Conservation (phyloP, 2,113 vertebrate species). For the human region DNA sequence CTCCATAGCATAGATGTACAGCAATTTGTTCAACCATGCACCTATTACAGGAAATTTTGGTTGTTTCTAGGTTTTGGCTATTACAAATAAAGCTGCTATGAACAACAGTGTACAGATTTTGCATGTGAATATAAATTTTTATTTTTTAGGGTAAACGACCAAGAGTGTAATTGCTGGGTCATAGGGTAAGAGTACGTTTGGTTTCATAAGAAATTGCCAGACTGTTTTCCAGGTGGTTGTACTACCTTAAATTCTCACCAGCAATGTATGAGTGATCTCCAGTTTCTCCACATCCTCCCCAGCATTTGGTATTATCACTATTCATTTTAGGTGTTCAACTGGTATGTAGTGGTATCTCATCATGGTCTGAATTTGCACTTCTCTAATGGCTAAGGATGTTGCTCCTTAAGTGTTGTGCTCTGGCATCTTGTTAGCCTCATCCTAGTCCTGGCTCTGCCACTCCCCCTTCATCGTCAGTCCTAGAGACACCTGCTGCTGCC, state of each 20-base stretch:
- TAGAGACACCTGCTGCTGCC: neutral
- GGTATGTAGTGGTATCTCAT: fast-evolving
- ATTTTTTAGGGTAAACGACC: neutral
- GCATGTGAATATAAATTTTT: neutral
- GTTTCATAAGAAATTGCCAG: neutral
- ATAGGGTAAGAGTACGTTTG: too few species aligned
- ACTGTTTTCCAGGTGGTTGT: fast-evolving
- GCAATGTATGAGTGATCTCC: neutral
- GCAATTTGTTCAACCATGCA: fast-evolving
- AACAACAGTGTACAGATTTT: too few species aligned
- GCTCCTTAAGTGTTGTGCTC: neutral
- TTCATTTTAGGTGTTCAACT: fast-evolving
- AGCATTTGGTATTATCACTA: neutral
- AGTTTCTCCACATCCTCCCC: neutral
- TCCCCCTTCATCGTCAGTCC: fast-evolving
- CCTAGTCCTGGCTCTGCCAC: neutral
- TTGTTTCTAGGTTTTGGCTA: neutral
- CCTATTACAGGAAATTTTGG: fast-evolving
- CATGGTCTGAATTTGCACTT: neutral
- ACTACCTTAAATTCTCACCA: neutral
- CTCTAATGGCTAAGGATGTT: neutral
- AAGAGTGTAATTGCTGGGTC: neutral
- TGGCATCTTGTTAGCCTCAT: neutral
- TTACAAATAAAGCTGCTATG: too few species aligned
- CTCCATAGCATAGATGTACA: fast-evolving